These are phyloP conservation scores for Anadara kagoshimensis DNA, from an alignment of 1,140 invertebrate genomes.

Conservation along the genomic window DNA sequence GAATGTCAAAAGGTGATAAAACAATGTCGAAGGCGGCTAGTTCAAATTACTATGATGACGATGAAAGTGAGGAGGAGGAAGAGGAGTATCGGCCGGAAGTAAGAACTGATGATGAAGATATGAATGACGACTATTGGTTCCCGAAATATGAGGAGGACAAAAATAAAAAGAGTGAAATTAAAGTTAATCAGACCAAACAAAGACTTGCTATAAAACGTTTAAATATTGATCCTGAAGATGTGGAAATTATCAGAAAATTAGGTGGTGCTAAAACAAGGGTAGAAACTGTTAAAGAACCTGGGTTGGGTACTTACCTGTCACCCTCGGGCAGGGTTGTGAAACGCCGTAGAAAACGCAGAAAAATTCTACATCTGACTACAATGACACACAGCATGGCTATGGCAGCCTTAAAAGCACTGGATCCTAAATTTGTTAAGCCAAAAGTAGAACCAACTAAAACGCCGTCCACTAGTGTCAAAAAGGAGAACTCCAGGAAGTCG, in stretches of 20 bases:
- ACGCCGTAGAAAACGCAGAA: conserved; percentile 34
- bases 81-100: neutral
- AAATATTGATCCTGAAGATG: conserved; percentile 6
- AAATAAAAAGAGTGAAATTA: conserved; percentile 20
- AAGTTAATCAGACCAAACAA: conserved; percentile 13
- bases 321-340: conserved; percentile 2
- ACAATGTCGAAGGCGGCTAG: conserved; percentile 12
- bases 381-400: conserved; percentile 29
- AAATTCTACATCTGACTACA: conserved; percentile 24
- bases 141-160: conserved; percentile 21
- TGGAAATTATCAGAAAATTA: conserved; percentile 17
- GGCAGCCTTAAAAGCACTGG: conserved; percentile 30
- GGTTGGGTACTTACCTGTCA: neutral
- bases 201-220: neutral
- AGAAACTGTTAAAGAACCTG: neutral
- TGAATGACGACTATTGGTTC: conserved; percentile 1
- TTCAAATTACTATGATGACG: conserved; percentile 4
- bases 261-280: neutral
- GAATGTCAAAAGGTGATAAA: conserved; percentile 41
- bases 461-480: neutral
- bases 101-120: conserved; percentile 12
- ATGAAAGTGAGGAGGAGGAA: conserved; percentile 22
- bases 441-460: conserved; percentile 22
- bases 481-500: neutral
- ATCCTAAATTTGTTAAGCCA: conserved; percentile 31